phyloP scores from a whole-genome alignment of 2,113 vertebrate genomes.

The Piaya cayana region DNA sequence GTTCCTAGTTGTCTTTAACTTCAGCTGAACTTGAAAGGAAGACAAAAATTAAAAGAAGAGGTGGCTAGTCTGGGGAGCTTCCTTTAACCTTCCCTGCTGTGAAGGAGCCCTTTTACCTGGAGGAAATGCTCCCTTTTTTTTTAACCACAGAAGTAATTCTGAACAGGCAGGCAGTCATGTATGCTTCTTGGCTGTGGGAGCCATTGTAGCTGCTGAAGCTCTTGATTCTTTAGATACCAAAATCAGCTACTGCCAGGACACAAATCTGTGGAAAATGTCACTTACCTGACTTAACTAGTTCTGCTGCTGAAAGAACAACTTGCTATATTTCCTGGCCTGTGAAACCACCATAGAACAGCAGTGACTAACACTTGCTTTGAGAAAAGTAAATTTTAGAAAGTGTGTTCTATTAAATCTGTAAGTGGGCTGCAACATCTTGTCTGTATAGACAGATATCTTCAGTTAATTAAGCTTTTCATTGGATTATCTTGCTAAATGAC shows the following conservation, averaged over 20 bases:
- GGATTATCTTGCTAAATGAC: not conserved
- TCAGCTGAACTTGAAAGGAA: not conserved
- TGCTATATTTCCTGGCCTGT: not conserved
- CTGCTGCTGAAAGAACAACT: not conserved
- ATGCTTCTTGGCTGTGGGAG: not conserved
- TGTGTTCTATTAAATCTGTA: not conserved
- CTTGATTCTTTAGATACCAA: not conserved
- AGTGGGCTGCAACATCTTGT: not conserved
- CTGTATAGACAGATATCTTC: not conserved
- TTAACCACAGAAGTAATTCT: not conserved
- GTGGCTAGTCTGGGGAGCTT: not conserved
- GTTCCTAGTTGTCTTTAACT: not conserved
- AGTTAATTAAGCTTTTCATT: not conserved
- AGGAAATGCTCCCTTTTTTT: not conserved
- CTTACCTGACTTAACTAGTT: not conserved
- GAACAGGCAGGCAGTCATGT: too few relatives aligned
- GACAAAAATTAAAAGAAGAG: not conserved
- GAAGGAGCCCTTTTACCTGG: not conserved
- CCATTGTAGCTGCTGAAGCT: not conserved
- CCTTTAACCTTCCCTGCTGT: accelerated
- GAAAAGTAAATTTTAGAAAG: not conserved
- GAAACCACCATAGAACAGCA: not conserved
- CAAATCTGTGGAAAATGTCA: not conserved
- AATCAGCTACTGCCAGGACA: not conserved
- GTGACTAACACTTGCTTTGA: not conserved